Evolutionary conservation across 2,113 vertebrate genomes (phyloP).

Genomic region (Myiozetetes cayanensis): DNA sequence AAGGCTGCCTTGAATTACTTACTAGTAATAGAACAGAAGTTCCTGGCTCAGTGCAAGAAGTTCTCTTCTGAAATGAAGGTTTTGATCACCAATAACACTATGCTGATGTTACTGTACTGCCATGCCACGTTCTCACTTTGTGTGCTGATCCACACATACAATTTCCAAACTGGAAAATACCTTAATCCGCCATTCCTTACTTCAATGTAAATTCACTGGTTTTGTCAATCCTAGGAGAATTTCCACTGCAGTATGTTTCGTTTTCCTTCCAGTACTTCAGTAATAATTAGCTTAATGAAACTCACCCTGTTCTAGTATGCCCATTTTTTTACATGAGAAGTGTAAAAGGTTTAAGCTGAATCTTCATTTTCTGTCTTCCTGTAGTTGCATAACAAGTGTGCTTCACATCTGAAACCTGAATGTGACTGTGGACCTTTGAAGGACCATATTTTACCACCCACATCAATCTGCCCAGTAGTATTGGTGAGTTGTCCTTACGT

Average conservation of each 20-base stretch:
- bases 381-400: slow-evolving; percentile 95
- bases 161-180: not conserved
- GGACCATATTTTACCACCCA: slow-evolving; percentile 93
- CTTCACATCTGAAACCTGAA: slow-evolving; percentile 93
- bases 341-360: not conserved
- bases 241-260: not conserved
- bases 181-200: not conserved
- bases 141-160: not conserved
- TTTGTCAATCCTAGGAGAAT: not conserved
- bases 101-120: not conserved
- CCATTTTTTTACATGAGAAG: not conserved
- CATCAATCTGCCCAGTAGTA: slow-evolving; percentile 90
- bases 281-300: not conserved
- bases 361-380: slow-evolving; percentile 35
- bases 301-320: not conserved
- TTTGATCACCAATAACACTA: not conserved
- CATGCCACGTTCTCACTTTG: not conserved
- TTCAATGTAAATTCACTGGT: not conserved
- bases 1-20: not conserved
- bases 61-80: not conserved
- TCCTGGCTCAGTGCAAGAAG: not conserved
- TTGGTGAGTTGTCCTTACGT: slow-evolving; percentile 80
- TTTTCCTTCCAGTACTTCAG: not conserved
- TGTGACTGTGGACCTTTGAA: slow-evolving; percentile 93
- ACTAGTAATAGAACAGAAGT: not conserved